Percentiles rank a stretch among this genome's conserved stretches.
phyloP scores from a whole-genome alignment of 2,113 vertebrate species.

The Prunella fulvescens region DNA sequence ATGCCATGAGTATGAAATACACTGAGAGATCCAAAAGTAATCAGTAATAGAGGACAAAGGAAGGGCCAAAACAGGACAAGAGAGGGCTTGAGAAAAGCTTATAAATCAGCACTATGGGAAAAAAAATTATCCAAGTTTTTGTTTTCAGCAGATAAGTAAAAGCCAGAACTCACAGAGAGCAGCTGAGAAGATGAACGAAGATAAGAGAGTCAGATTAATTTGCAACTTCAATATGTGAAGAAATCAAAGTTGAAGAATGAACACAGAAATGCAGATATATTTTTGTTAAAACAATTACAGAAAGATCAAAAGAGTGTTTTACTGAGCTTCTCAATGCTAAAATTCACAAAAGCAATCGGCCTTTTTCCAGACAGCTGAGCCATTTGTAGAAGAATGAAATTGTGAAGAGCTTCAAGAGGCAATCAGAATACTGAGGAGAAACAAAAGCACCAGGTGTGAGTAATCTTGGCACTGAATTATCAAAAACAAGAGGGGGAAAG shows the following conservation, averaged over 20 bases:
- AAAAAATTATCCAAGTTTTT: neutral
- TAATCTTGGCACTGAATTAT: constrained; percentile 5
- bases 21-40: neutral
- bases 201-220: neutral
- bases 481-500: neutral
- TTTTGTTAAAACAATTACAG: neutral
- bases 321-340: neutral
- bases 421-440: constrained; percentile 21
- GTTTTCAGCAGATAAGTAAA: neutral
- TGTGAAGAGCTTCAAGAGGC: constrained; percentile 52
- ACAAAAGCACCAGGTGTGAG: constrained; percentile 62
- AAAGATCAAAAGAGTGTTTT: constrained; percentile 7
- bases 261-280: neutral
- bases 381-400: constrained; percentile 38
- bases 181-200: neutral
- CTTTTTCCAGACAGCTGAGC: constrained; percentile 55
- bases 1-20: neutral
- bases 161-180: neutral
- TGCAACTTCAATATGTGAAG: neutral
- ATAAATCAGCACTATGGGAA: neutral
- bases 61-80: neutral
- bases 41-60: neutral
- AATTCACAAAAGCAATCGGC: constrained; percentile 21
- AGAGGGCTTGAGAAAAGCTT: neutral
- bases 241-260: neutral